Conservation (phyloP, 1,140 invertebrate species). For the Aplysia californica region DNA sequence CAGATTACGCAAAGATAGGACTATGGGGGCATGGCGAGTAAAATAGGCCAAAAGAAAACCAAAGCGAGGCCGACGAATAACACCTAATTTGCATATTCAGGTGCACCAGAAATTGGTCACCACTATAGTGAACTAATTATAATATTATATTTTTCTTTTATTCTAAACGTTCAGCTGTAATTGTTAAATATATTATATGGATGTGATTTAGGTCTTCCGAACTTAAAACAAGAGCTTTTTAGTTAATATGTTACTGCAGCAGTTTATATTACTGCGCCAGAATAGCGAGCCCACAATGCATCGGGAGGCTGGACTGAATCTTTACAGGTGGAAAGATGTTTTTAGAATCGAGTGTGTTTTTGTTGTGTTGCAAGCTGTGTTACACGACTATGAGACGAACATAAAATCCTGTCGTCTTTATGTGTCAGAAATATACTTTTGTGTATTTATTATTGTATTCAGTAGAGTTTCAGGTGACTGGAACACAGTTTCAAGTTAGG, state of each 20-base stretch:
- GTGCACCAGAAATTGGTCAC: neutral
- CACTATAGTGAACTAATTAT: neutral
- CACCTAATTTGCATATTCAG: neutral
- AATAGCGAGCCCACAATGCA: constrained; percentile 15
- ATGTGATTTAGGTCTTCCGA: neutral
- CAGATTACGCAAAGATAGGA: too few species aligned
- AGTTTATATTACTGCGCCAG: constrained; percentile 5
- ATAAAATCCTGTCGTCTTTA: neutral
- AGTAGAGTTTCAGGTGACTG: neutral
- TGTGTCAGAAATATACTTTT: neutral
- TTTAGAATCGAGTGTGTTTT: constrained; percentile 9
- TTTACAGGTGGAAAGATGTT: constrained; percentile 27
- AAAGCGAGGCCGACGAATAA: neutral
- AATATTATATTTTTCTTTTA: neutral
- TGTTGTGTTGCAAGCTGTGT: neutral
- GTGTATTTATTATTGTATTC: neutral
- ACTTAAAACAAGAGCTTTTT: neutral
- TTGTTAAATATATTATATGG: neutral
- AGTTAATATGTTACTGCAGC: neutral
- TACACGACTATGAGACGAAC: neutral
- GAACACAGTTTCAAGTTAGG: neutral
- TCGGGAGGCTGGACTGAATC: neutral
- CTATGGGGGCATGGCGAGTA: too few species aligned
- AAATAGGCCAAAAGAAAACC: too few species aligned
- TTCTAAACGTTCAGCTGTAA: neutral